These are phyloP conservation scores for Cancer borealis DNA, from an alignment of 2,888 invertebrate genomes.

Conservation along the genomic window DNA sequence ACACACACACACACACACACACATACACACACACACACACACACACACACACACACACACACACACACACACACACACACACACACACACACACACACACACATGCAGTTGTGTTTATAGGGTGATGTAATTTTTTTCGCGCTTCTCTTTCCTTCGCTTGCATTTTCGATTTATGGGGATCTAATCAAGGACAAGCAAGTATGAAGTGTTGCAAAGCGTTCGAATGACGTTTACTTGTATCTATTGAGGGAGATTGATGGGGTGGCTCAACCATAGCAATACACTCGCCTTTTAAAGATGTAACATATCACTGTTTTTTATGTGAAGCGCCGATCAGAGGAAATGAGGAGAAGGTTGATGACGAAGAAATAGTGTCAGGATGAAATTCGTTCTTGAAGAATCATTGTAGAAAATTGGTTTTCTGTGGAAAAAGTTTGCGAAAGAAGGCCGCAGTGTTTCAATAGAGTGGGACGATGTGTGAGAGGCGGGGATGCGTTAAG, in stretches of 20 bases:
- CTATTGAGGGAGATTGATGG: background rate
- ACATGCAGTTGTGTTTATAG: background rate
- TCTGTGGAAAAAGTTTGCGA: background rate
- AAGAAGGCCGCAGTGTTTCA: background rate
- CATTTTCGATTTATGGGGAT: background rate
- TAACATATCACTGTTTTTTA: background rate
- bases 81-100: background rate
- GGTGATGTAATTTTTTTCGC: background rate
- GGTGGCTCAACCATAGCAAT: background rate
- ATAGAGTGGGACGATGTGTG: background rate
- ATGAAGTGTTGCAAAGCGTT: background rate
- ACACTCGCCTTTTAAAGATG: background rate
- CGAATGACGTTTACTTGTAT: background rate
- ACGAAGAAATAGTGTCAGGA: conserved; percentile 1
- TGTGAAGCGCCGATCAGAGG: conserved; percentile 17
- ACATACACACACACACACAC: too few species aligned
- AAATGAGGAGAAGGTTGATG: conserved; percentile 34
- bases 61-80: too few species aligned
- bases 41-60: too few species aligned
- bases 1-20: too few species aligned
- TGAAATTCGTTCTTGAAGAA: conserved; percentile 20
- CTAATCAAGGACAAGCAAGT: background rate
- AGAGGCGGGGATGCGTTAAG: background rate
- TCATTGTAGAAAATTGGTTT: conserved; percentile 24
- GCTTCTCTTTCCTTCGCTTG: background rate